Evolutionary conservation across 64 coral and sea anemone species (phyloP).

Genomic region (Astreopora myriophthalma): DNA sequence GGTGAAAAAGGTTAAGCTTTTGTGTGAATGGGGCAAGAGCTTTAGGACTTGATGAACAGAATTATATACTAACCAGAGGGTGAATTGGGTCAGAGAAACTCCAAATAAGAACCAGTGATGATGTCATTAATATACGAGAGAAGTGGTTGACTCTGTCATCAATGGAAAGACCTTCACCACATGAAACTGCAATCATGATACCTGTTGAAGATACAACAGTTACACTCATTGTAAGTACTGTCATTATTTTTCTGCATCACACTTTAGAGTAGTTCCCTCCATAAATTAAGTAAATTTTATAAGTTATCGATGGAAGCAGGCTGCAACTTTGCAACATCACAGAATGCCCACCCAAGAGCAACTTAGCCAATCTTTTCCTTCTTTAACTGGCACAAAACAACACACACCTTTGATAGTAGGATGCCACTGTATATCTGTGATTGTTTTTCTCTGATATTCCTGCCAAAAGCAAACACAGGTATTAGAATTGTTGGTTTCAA

Average conservation of each 20-base stretch:
- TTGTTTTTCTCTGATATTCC: constrained; percentile 97
- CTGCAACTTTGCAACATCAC: too few relatives aligned
- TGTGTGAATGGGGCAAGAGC: too few relatives aligned
- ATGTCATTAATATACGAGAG: constrained; percentile 94
- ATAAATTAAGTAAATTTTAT: too few relatives aligned
- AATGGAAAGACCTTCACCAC: constrained; percentile 89
- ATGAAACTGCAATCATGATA: constrained; percentile 93
- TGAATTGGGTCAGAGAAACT: constrained; percentile 99
- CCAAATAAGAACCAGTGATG: constrained; percentile 96
- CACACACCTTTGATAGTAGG: constrained; percentile 84
- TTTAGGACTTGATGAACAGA: too few relatives aligned
- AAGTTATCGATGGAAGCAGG: too few relatives aligned
- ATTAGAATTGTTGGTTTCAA: too few relatives aligned
- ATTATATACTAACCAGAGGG: constrained; percentile 80
- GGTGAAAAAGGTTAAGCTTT: too few relatives aligned
- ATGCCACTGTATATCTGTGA: constrained; percentile 95
- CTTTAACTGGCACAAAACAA: too few relatives aligned
- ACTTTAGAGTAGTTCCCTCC: too few relatives aligned
- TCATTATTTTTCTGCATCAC: too few relatives aligned
- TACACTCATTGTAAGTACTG: neutral
- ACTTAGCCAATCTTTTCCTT: too few relatives aligned
- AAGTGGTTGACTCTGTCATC: constrained; percentile 92
- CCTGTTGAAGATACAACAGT: constrained; percentile 31
- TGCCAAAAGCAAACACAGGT: neutral
- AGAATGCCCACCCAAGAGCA: too few relatives aligned